These are phyloP conservation scores for Remorina albescens DNA, from an alignment of 2,797 vertebrate species.

Conservation along the genomic window DNA sequence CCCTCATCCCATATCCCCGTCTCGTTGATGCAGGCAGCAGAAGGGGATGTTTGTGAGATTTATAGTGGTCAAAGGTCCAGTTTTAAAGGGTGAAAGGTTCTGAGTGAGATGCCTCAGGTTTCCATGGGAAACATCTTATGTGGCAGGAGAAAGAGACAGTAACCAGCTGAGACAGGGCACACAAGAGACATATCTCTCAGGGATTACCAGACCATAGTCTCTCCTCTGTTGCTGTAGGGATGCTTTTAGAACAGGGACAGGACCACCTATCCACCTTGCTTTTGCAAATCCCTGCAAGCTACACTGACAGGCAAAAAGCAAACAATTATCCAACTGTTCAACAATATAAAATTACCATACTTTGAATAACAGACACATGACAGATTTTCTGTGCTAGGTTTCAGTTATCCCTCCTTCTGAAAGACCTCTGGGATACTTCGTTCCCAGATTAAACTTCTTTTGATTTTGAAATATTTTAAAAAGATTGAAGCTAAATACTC, in stretches of 20 bases:
- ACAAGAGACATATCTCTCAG: conserved; percentile 53
- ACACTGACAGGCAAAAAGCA: conserved; percentile 26
- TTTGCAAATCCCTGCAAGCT: conserved; percentile 52
- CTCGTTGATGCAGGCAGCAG: conserved; percentile 8
- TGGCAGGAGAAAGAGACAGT: conserved; percentile 56
- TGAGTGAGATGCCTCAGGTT: conserved; percentile 55
- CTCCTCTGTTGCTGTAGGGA: conserved; percentile 55
- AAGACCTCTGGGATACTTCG: conserved; percentile 35
- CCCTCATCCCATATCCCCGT: not conserved
- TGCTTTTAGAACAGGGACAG: conserved; percentile 44
- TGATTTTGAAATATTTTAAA: conserved; percentile 34
- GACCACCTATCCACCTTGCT: conserved; percentile 41
- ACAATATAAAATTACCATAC: conserved; percentile 58
- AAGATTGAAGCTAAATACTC: conserved; percentile 76
- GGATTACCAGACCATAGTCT: conserved; percentile 24
- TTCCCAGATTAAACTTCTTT: conserved; percentile 43
- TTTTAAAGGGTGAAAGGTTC: conserved; percentile 56
- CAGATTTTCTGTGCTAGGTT: conserved; percentile 27
- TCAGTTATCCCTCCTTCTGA: conserved; percentile 28
- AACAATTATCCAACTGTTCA: conserved; percentile 65
- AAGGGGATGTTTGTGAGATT: conserved; percentile 40
- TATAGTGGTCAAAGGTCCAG: conserved; percentile 61
- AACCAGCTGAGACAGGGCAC: conserved; percentile 26
- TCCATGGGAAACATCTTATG: conserved; percentile 59
- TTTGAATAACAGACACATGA: conserved; percentile 47